Base-by-base conservation (phyloP, 2,888 invertebrate species). In the Schrankia costaestrigalis region DNA sequence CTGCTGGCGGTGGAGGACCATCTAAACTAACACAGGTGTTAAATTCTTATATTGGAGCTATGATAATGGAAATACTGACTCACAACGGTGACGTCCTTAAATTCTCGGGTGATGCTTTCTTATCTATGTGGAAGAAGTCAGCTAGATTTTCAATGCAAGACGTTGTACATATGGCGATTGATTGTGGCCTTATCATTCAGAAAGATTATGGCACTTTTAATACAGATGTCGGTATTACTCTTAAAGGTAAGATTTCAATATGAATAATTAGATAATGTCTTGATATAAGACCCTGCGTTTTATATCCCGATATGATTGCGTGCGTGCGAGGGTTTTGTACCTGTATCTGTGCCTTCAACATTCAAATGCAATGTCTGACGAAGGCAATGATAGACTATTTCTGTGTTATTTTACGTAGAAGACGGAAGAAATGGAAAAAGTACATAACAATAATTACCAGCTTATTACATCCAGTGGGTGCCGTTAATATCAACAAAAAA, bases 11-110 rank as follows among this genome's bases (percentile, higher is more conserved):
- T 46, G 91, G 92, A 1, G 94, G 94, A 0, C 92, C 93, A 0
- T 93, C 93, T 3, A 89, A 91, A 35, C 75, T 94, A 24, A 93
- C 93, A 0, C 90, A 91, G 60, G 92, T 92, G 0, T 69, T 94
- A 3, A 93, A 94, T 75, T 88, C 88, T 2, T 94, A 93, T 67
- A 91, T 94, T 47, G 93, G 92, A 0, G 90, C 92, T 0, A 91
- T 94, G 89, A 91, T 93, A 0, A 92, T 93, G 58, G 92, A 92
- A 64, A 91, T 93, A 40, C 67, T 93, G 15, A 89, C 89, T 0
- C 90, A 90, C 46, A 88, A 90, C 31, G 93, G 93, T 0, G 93
- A 93, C 46, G 89, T 93, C 1, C 71, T 93, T 1, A 92, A 93
- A 66, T 93, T 92, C 61, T 91, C 92, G 6, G 93, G 89, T 1